phyloP scores from a whole-genome alignment of 2,888 invertebrate genomes.

The Neuroscelio doddi region DNA sequence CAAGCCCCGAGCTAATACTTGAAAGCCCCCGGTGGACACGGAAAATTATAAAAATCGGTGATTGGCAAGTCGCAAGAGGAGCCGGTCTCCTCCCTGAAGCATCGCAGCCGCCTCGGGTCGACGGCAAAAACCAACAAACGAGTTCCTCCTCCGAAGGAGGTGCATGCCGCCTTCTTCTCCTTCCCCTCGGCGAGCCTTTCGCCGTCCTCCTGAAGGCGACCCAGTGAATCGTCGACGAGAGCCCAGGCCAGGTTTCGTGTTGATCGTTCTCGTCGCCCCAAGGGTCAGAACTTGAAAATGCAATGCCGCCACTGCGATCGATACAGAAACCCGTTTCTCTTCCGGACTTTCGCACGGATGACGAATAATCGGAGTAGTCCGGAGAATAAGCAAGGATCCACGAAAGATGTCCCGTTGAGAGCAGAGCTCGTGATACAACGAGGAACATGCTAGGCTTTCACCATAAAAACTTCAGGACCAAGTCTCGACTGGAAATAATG shows the following conservation, averaged over 20 bases:
- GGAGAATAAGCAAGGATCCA: background rate
- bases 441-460: conserved; percentile 2
- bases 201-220: conserved; percentile 9
- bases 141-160: conserved; percentile 52
- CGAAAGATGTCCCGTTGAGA: conserved; percentile 12
- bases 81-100: conserved; percentile 37
- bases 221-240: no score
- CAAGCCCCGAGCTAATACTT: background rate
- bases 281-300: conserved; percentile 12
- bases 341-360: conserved; percentile 16
- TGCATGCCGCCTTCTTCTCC: conserved; percentile 41
- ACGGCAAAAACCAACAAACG: conserved; percentile 61
- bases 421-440: conserved; percentile 5
- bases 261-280: conserved; percentile 20
- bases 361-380: conserved; percentile 4
- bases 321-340: conserved; percentile 21
- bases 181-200: conserved; percentile 30
- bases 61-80: conserved; percentile 28
- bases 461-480: conserved; percentile 4
- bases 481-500: background rate
- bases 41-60: conserved; percentile 50
- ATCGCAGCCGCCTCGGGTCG: conserved; percentile 40
- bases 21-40: conserved; percentile 31
- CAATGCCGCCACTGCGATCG: conserved; percentile 6
- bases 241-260: no score